These are phyloP conservation scores for Tiliacea citrago DNA, from an alignment of 2,888 invertebrate species.

Conservation along the genomic window DNA sequence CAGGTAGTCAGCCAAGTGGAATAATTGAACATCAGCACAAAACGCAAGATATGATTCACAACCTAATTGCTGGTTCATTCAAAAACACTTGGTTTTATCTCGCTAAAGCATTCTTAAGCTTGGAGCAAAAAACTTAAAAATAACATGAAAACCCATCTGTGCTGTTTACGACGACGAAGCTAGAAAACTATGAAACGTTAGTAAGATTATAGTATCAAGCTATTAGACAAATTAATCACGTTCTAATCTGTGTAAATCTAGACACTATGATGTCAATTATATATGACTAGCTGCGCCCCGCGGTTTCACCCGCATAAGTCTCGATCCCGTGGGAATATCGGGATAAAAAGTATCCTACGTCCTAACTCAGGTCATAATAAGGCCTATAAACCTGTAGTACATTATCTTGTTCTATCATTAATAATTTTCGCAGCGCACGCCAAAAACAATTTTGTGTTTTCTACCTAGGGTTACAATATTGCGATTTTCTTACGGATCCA, in stretches of 20 bases:
- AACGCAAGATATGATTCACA: conserved; percentile 51
- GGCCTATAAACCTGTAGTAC: too few species aligned
- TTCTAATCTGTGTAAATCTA: neutral
- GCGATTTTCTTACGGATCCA: too few species aligned
- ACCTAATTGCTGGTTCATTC: conserved; percentile 49
- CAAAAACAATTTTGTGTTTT: too few species aligned
- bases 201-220: neutral
- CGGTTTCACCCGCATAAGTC: too few species aligned
- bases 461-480: too few species aligned
- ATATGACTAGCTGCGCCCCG: too few species aligned
- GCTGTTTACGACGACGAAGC: neutral
- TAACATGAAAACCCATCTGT: neutral
- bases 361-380: too few species aligned
- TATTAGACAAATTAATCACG: neutral
- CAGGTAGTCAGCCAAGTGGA: conserved; percentile 67
- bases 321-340: too few species aligned
- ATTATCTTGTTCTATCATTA: too few species aligned
- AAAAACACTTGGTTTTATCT: conserved; percentile 34
- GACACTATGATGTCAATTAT: too few species aligned
- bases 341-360: too few species aligned
- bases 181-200: neutral
- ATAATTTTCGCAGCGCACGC: too few species aligned
- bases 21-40: conserved; percentile 62
- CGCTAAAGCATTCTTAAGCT: conserved; percentile 29
- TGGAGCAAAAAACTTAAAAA: conserved; percentile 34